phyloP scores from a whole-genome alignment of 2,797 vertebrate species.

The Psittacula echo region DNA sequence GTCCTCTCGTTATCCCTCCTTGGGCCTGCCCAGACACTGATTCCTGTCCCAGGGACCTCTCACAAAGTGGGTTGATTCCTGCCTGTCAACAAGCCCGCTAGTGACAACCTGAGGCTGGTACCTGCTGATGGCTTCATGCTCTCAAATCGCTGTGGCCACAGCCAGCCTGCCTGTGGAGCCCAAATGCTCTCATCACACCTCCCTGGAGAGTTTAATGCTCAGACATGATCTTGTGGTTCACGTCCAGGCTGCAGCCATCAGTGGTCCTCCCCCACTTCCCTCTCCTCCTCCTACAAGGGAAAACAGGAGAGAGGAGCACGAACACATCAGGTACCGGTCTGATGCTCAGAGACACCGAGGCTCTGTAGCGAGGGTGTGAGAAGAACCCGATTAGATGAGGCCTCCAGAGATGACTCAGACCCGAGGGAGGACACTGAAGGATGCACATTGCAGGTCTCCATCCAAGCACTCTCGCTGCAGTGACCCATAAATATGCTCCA shows the following conservation, averaged over 20 bases:
- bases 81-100: fast-evolving
- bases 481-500: background rate
- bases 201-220: background rate
- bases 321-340: background rate
- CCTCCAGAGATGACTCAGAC: background rate
- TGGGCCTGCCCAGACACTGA: fast-evolving
- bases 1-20: background rate
- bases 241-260: background rate
- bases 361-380: background rate
- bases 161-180: background rate
- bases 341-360: background rate
- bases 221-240: background rate
- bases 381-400: background rate
- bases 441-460: background rate
- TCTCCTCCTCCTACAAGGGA: background rate
- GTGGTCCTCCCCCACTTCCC: fast-evolving
- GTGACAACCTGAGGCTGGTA: background rate
- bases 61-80: background rate
- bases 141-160: fast-evolving
- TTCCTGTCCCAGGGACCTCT: background rate
- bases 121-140: fast-evolving
- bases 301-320: background rate
- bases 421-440: background rate
- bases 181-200: fast-evolving
- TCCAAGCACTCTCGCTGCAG: background rate